Evolutionary conservation across 2,797 vertebrate genomes (phyloP).

Genomic region (Botia almorhae): DNA sequence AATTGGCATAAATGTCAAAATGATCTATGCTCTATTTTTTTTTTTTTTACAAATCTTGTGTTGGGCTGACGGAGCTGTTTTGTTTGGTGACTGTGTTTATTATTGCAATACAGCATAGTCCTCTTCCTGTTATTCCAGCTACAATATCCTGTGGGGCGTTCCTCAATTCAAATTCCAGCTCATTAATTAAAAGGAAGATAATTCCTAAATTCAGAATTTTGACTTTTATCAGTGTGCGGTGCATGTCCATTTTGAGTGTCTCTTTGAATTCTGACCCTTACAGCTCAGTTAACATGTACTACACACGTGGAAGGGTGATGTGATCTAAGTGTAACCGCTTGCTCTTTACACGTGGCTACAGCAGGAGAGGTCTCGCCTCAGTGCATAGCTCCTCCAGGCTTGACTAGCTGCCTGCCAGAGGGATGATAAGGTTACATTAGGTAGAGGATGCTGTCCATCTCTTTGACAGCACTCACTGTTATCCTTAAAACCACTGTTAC

Average conservation of each 20-base stretch:
- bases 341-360: conserved; percentile 15
- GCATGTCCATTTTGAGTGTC: background rate
- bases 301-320: conserved; percentile 18
- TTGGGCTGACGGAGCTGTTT: no score
- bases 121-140: no score
- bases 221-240: background rate
- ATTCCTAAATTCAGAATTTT: no score
- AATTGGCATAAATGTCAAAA: no score
- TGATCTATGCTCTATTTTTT: no score
- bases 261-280: conserved; percentile 8
- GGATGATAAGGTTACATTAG: conserved; percentile 43
- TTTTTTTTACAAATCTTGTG: no score
- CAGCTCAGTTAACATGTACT: conserved; percentile 21
- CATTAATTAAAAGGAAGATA: no score
- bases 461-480: conserved; percentile 35
- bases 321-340: background rate
- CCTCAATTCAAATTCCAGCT: no score
- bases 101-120: no score
- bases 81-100: no score
- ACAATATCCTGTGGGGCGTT: no score
- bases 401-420: conserved; percentile 22
- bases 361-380: conserved; percentile 27
- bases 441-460: conserved; percentile 42
- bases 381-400: conserved; percentile 4
- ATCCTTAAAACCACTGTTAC: conserved; percentile 27